Evolutionary conservation across 2,797 vertebrate genomes (phyloP), one percentile per base, ranked within the genome.

Genomic region (Sternarchorhynchus goeldii): DNA sequence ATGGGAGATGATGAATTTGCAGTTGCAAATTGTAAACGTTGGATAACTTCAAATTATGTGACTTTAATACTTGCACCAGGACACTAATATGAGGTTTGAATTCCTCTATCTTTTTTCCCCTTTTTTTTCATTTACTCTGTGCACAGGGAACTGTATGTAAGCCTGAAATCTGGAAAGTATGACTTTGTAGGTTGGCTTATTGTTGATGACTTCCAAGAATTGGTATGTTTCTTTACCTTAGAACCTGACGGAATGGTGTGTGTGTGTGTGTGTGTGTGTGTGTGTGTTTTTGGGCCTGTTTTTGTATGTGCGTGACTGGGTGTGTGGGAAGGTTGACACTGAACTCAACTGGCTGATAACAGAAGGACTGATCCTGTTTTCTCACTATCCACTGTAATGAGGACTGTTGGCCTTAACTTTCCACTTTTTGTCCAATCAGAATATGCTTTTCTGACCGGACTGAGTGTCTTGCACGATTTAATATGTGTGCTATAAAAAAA

Each of bases 281-380:
- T 25, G 25, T 25, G 25, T 25, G 25, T 25, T 0, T 25, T 1
- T 25, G 25, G 25, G 25, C 25, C 25, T 25, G 1, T 25, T 1
- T 25, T 25, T 25, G 25, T 25, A 25, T 25, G 25, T 25, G 25
- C 25, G 25, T 25, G 25, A 25, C 25, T 25, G 10, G 29, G 25
- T 78, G 32, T 53, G 80, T 90, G 90, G 83, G 89, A 92, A 91
- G 62, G 71, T 53, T 84, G 80, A 77, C 18, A 0, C 59, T 36
- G 21, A n/a, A 57, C 29, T 76, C 87, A 89, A 69, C 81, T 87
- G 90, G 72, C 32, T 6, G 7, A 32, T 56, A 74, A 18, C 50
- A 75, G 53, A 6, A 10, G 36, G 50, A 25, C 81, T 88, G 89
- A 90, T 90, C 87, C 12, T 31, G 62, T 86, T 89, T 87, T 58